Evolutionary conservation across 2,113 vertebrate genomes (phyloP), one percentile per base, ranked within the genome.

Genomic region (Ictalurus furcatus): DNA sequence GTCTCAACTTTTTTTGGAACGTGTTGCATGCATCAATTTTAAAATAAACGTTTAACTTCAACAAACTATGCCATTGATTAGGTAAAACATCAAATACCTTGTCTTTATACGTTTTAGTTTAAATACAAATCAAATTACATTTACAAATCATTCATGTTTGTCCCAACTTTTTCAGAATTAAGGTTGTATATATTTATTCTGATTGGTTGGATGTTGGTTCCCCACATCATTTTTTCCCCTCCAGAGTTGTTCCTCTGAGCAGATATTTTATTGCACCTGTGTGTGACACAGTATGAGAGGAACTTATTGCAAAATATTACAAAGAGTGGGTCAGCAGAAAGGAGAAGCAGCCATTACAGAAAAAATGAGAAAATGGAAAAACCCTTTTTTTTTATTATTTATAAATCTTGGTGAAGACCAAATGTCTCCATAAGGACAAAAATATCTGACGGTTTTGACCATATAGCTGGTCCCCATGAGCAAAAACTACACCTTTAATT

Each of bases 221-320:
- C 28, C 25, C 25, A 79, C 23, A 16, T 37, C 16, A 73, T 19
- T 76, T n/a, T 79, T 79, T n/a, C 34, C 0, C 17, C 19, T 23
- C 8, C 80, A 59, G 44, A 48, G 13, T 52, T 79, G 48, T 16
- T 56, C 28, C 48, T 80, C 48, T 56, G 28, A 19, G 78, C n/a
- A 34, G 52, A 81, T 81, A 56, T 30, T 30, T 80, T 63, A 82
- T 59, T 82, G 80, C 56, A 61, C 19, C 80, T 13, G 80, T 19
- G 44, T 44, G 44, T 48, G 44, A 48, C 4, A 5, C 23, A 44
- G 6, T 44, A 23, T 44, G 59, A 63, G 34, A 63, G 59, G 58
- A 63, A 40, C 58, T 34, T 56, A 56, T 21, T 83, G 56, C 19
- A 61, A 40, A 63, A 84, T 84, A 84, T 84, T 84, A 40, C 21